phyloP scores from a whole-genome alignment of 2,113 vertebrate species.

The Anarhynchus alexandrinus region DNA sequence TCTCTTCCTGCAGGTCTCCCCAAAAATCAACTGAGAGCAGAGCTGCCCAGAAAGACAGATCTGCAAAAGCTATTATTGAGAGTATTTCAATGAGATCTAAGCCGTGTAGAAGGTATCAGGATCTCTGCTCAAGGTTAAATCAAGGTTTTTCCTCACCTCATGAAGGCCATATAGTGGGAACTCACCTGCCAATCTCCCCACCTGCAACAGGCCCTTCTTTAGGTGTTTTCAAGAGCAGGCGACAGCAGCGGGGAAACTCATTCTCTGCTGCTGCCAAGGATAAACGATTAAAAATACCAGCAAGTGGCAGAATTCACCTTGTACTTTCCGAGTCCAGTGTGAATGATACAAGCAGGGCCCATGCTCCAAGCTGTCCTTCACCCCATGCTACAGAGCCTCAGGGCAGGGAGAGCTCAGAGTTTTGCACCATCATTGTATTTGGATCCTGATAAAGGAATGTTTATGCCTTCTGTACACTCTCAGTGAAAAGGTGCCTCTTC shows the following conservation, averaged over 20 bases:
- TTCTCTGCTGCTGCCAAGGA: not conserved
- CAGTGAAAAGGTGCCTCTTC: not conserved
- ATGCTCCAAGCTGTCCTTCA: not conserved
- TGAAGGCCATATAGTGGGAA: not conserved
- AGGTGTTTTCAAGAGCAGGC: not conserved
- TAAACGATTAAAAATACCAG: not conserved
- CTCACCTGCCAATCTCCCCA: not conserved
- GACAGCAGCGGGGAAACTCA: not conserved
- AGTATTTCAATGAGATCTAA: not conserved
- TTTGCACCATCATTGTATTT: not conserved
- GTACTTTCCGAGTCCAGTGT: not conserved
- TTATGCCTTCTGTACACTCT: not conserved
- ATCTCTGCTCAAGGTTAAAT: not conserved
- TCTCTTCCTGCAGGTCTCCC: not conserved
- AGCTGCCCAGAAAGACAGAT: not conserved
- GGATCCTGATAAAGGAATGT: not conserved
- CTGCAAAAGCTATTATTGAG: not conserved
- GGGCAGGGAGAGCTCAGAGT: not conserved
- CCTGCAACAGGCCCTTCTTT: not conserved
- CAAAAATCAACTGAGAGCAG: not conserved
- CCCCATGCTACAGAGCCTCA: not conserved
- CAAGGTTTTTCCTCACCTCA: not conserved
- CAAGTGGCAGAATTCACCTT: not conserved
- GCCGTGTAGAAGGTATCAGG: not conserved
- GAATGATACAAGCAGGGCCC: not conserved